phyloP scores from a whole-genome alignment of 2,797 vertebrate genomes.

The Meda fulgida region DNA sequence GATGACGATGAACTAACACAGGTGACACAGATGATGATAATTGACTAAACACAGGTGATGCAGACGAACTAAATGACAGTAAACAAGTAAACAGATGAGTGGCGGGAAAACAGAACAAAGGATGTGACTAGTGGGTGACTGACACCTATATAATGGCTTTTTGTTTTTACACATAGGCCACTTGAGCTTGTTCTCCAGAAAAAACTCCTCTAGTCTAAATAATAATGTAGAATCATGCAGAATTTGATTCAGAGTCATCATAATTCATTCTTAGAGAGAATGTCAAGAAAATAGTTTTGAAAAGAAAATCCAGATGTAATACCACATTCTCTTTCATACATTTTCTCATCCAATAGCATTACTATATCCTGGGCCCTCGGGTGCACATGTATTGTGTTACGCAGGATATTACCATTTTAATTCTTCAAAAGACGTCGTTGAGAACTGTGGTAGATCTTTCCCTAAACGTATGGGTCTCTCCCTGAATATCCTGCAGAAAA shows the following conservation, averaged over 20 bases:
- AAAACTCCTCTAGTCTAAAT: slow-evolving; percentile 5
- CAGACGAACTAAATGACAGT: no score
- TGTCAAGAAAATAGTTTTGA: slow-evolving; percentile 1
- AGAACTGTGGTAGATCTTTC: background rate
- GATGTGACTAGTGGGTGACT: no score
- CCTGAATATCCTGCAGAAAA: background rate
- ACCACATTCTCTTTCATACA: slow-evolving; percentile 23
- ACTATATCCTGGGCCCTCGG: background rate
- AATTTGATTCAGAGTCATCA: background rate
- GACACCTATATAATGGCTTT: background rate
- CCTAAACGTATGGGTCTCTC: background rate
- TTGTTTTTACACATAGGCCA: background rate
- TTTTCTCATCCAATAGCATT: slow-evolving; percentile 16
- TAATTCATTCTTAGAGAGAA: slow-evolving; percentile 23
- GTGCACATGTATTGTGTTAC: slow-evolving; percentile 22
- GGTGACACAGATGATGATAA: no score
- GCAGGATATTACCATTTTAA: slow-evolving; percentile 22
- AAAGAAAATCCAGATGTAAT: slow-evolving; percentile 26
- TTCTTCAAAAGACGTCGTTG: slow-evolving; percentile 25
- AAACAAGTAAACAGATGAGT: no score
- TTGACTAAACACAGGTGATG: no score
- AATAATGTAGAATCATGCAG: background rate
- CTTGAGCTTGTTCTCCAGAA: background rate
- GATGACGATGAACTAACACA: no score
- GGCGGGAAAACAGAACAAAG: no score